These are phyloP conservation scores for Drosophila suzukii DNA, from an alignment of 1,140 invertebrate genomes.

Conservation along the genomic window DNA sequence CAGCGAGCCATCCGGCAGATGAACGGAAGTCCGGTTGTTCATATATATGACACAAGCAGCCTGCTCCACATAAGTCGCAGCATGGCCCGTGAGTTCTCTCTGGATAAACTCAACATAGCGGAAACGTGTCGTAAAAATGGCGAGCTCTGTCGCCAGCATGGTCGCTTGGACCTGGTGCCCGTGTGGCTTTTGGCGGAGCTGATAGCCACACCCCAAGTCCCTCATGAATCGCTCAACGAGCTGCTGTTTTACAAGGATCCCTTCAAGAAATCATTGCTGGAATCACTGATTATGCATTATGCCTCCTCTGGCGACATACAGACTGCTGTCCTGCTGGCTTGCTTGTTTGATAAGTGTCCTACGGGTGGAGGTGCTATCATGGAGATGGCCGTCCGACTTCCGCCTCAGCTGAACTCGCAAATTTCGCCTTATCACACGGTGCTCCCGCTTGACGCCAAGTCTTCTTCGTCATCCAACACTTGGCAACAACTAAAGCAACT, in stretches of 20 bases:
- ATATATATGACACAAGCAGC: constrained; percentile 92
- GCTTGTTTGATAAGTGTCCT: constrained; percentile 89
- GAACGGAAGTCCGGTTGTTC: constrained; percentile 86
- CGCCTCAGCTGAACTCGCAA: constrained; percentile 85
- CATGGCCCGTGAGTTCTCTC: constrained; percentile 93
- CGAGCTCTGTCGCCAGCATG: constrained; percentile 88
- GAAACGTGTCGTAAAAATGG: constrained; percentile 92
- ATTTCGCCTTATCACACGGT: constrained; percentile 96
- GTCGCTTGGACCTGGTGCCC: constrained; percentile 93
- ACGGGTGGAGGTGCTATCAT: constrained; percentile 19
- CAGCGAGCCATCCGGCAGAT: constrained; percentile 84
- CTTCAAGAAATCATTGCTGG: constrained; percentile 93
- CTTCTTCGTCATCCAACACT: constrained; percentile 47
- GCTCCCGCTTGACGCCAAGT: constrained; percentile 88
- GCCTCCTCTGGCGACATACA: constrained; percentile 93
- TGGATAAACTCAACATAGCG: constrained; percentile 86
- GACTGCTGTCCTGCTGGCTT: constrained; percentile 96
- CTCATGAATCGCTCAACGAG: constrained; percentile 71
- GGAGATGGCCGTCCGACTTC: constrained; percentile 36
- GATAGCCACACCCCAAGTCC: constrained; percentile 87
- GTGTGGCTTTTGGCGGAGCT: constrained; percentile 93
- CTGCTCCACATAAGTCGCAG: constrained; percentile 92
- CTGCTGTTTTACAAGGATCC: constrained; percentile 87
- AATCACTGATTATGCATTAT: constrained; percentile 93
- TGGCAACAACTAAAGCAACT: constrained; percentile 87